phyloP scores from a whole-genome alignment of 2,888 invertebrate species.

The Erebia epiphron region DNA sequence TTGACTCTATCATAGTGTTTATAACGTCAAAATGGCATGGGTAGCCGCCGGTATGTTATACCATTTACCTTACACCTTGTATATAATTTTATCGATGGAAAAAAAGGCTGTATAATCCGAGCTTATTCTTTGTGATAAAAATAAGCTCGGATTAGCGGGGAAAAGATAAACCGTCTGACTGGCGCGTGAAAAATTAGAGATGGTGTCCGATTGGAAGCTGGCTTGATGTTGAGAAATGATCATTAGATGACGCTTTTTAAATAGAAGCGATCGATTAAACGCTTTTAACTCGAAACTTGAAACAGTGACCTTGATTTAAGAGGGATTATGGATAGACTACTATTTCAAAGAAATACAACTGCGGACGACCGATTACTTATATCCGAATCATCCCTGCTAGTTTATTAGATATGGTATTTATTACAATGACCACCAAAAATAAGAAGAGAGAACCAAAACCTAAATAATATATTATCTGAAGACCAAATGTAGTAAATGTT shows the following conservation, averaged over 20 bases:
- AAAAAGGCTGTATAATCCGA: constrained; percentile 24
- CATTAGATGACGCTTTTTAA: constrained; percentile 41
- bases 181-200: constrained; percentile 41
- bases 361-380: not conserved
- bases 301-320: not conserved
- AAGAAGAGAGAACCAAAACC: too few relatives aligned
- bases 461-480: too few relatives aligned
- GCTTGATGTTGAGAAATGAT: constrained; percentile 42
- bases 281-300: constrained; percentile 23
- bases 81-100: not conserved
- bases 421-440: too few relatives aligned
- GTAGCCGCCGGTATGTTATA: too few relatives aligned
- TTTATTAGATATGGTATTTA: not conserved
- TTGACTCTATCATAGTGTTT: too few relatives aligned
- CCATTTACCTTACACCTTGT: too few relatives aligned
- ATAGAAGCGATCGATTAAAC: constrained; percentile 41
- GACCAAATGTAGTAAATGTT: too few relatives aligned
- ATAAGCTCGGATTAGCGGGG: constrained; percentile 28
- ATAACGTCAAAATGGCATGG: too few relatives aligned
- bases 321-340: not conserved
- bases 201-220: constrained; percentile 37
- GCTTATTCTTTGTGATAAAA: constrained; percentile 12
- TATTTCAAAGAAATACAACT: not conserved
- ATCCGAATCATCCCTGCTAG: not conserved
- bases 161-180: constrained; percentile 40